phyloP scores from a whole-genome alignment of 2,797 vertebrate species.

The Poeciliopsis infans region DNA sequence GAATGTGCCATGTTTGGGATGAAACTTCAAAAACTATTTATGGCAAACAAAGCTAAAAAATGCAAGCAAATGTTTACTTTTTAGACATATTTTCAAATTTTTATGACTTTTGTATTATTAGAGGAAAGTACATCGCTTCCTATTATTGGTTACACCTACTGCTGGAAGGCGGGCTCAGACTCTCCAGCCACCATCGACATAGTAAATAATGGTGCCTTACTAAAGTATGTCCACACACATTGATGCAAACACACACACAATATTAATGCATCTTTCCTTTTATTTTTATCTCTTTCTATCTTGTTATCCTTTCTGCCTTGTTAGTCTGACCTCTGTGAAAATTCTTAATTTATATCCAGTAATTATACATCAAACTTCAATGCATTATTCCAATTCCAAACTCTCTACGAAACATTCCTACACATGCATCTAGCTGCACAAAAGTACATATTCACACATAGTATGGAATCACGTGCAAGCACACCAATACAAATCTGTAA shows the following conservation, averaged over 20 bases:
- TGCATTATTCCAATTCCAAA: constrained; percentile 83
- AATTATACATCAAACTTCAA: constrained; percentile 93
- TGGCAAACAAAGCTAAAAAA: neutral
- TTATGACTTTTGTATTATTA: neutral
- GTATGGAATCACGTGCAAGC: constrained; percentile 14
- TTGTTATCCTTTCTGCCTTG: constrained; percentile 64
- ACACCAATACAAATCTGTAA: constrained; percentile 44
- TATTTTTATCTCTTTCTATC: constrained; percentile 87
- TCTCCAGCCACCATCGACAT: constrained; percentile 2
- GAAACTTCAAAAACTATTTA: neutral
- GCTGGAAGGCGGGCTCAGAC: constrained; percentile 69
- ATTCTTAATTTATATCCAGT: constrained; percentile 92
- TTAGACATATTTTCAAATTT: neutral
- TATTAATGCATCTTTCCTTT: constrained; percentile 89
- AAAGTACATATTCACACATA: constrained; percentile 16
- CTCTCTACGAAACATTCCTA: constrained; percentile 11
- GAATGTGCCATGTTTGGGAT: neutral
- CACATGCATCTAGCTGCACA: constrained; percentile 18
- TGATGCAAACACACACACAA: constrained; percentile 66
- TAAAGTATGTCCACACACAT: neutral
- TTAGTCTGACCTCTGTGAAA: constrained; percentile 89
- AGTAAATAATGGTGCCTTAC: constrained; percentile 3
- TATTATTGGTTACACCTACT: neutral
- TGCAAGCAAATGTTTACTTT: neutral
- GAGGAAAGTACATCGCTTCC: neutral